Conservation (phyloP, 2,113 vertebrate species). For the Coptodon rendalli region DNA sequence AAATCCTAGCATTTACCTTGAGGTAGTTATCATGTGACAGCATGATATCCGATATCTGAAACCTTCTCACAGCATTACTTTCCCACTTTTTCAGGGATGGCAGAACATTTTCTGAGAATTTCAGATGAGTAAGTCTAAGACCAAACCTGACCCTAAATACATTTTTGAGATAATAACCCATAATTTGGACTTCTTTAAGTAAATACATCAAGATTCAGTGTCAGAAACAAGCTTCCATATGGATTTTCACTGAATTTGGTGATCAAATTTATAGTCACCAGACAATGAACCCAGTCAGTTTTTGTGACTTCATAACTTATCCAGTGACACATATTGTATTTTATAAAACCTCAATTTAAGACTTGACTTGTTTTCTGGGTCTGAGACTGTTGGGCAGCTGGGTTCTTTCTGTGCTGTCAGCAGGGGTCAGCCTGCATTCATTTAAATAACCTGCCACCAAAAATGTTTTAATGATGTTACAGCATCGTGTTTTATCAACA, state of each 20-base stretch:
- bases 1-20: background rate
- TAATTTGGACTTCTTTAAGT: background rate
- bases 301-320: background rate
- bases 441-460: background rate
- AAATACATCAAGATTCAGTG: background rate
- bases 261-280: background rate
- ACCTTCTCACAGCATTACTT: background rate
- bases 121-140: background rate
- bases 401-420: background rate
- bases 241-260: background rate
- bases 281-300: background rate
- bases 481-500: background rate
- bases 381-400: background rate
- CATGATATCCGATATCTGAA: background rate
- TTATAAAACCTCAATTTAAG: background rate
- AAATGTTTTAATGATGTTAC: background rate
- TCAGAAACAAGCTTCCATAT: background rate
- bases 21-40: background rate
- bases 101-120: background rate
- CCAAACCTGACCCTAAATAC: background rate
- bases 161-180: background rate
- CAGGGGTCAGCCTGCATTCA: background rate
- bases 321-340: background rate
- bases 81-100: fast-evolving
- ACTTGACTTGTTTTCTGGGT: background rate